Base-by-base conservation (phyloP, 2,797 vertebrate species). In the Spondyliosoma cantharus region DNA sequence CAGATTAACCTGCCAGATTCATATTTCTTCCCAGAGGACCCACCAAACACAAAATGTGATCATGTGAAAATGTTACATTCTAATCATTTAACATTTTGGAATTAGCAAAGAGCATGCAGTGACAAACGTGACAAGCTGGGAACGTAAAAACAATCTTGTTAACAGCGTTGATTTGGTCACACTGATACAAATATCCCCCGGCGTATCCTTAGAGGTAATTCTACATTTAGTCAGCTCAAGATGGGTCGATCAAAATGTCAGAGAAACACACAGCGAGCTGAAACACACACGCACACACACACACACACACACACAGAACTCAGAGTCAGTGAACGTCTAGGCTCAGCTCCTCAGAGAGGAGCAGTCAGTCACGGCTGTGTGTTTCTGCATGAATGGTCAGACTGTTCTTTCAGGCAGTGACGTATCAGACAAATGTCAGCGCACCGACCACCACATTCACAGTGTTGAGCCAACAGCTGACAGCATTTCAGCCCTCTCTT, bases 361-460 rank as follows among this genome's bases (percentile, higher is more conserved):
- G 48, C 52, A 22, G 74, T 85, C 80, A 42, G 71, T 76, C 71
- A 56, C 0, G 43, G 16, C 49, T 43, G 57, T 4, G 53, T 29
- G 69, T 80, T 85, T 87, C 82, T 86, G 79, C 85, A 78, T 73
- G 65, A 79, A 61, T 17, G 52, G 25, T 71, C 78, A 65, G 61
- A 27, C 45, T 61, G 54, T 32, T 80, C 61, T 83, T 63, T 68
- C 29, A 71, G 52, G 58, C 63, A 9, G n/a, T 7, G 24, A 74
- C 2, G 20, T 62, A 69, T 62, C 59, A 56, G 42, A 88, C 66
- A 86, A 74, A 86, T 85, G 76, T 69, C 77, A 86, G 22, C n/a
- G 66, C 62, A 50, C 42, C 14, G 16, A 71, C 61, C 66, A 37
- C 24, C 56, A 53, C 46, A 20, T 61, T 20, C 46, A 52, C 48